Percentiles rank a stretch among this genome's conserved stretches.
phyloP scores from a whole-genome alignment of 1,140 invertebrate species.

The Myzus persicae region DNA sequence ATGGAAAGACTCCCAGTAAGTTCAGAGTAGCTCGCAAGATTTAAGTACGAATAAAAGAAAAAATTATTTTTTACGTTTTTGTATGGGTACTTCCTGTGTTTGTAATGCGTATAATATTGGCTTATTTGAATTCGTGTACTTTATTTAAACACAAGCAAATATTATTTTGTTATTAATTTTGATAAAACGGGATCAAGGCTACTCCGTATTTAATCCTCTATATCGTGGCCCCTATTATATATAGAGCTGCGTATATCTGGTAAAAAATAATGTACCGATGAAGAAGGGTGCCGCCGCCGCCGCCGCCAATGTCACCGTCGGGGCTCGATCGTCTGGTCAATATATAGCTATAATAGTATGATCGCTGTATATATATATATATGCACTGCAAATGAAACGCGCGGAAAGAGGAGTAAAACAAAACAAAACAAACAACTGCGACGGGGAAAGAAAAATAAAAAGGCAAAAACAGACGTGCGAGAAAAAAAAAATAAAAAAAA shows the following conservation, averaged over 20 bases:
- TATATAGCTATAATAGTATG: neutral
- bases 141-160: neutral
- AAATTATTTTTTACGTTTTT: neutral
- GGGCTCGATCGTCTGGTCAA: slow-evolving; percentile 8
- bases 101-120: neutral
- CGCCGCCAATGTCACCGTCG: neutral
- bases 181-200: neutral
- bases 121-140: neutral
- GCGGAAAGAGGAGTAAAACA: neutral
- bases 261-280: neutral
- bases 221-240: neutral
- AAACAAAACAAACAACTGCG: neutral
- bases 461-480: neutral
- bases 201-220: neutral
- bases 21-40: neutral
- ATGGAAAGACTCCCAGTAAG: rapidly evolving
- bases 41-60: neutral
- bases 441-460: neutral
- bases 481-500: slow-evolving; percentile 34
- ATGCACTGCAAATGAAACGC: neutral
- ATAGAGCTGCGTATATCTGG: neutral
- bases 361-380: neutral
- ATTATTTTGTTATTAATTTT: neutral
- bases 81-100: neutral
- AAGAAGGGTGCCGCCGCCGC: neutral